Evolutionary conservation across 2,113 vertebrate species (phyloP), one percentile per base, ranked within the genome.

Genomic region (Mormoops blainvillei): DNA sequence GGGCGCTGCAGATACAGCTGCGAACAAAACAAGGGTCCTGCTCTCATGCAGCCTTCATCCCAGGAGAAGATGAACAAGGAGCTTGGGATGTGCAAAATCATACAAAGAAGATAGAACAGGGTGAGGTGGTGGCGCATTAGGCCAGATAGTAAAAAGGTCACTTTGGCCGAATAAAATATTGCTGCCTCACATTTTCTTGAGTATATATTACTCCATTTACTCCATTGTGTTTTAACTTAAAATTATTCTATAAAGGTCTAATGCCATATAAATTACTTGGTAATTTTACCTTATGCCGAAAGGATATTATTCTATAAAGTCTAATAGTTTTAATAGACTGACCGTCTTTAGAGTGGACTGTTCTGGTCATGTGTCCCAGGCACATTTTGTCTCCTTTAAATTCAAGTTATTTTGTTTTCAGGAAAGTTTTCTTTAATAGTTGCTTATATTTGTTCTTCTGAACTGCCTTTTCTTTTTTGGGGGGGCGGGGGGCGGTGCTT

Each of bases 41-140:
- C 19, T 33, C 14, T 31, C 33, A 0, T 0, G 7, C 28, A 33
- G 16, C 36, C 10, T 31, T 48, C 16, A 0, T 28, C 43, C 50
- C 36, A 36, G 43, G 33, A 28, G 28, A 58, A 74, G 22, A 26
- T 9, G 18, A 16, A 7, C 1, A 0, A 41, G 61, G 28, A 26
- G 10, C 70, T 61, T 43, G 26, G 54, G 38, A 28, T 0, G 0
- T 50, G 54, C 63, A 28, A 19, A 67, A 4, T n/a, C 31, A 63
- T 61, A 10, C 2, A 0, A 18, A 82, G 65, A 41, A 56, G 36
- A 24, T 0, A 33, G 63, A 50, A 52, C 15, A 26, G 50, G 41
- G 16, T 31, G 18, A 26, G 10, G 5, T 3, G 33, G n/a, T 1
- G 52, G 54, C 12, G 0, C 18, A 45, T 31, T 26, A 26, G 7